Evolutionary conservation across 2,797 vertebrate species (phyloP).

Genomic region (Ptychadena robeensis): DNA sequence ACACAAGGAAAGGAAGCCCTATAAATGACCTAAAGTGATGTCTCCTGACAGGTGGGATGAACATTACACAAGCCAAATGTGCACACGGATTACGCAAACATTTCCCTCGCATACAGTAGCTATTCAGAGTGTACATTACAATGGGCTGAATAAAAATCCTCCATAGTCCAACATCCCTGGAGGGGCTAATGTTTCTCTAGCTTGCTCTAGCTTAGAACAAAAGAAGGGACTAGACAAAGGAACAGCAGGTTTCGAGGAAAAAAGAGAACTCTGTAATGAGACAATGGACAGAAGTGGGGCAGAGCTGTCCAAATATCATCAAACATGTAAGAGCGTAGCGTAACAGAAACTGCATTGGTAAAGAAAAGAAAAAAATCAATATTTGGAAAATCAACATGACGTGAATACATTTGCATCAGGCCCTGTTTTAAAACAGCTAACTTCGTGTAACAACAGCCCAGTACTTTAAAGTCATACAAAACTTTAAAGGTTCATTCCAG

Average conservation of each 20-base stretch:
- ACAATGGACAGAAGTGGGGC: slow-evolving; percentile 39
- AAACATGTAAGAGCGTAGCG: not conserved
- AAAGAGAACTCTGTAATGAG: slow-evolving; percentile 19
- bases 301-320: not conserved
- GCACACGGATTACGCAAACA: not conserved
- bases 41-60: slow-evolving; percentile 7
- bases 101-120: slow-evolving; percentile 1
- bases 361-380: not conserved
- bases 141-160: slow-evolving; percentile 3
- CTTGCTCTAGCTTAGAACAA: slow-evolving; percentile 35
- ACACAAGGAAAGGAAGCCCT: not conserved
- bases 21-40: not conserved
- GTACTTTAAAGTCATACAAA: too few species aligned
- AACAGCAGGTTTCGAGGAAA: slow-evolving; percentile 8
- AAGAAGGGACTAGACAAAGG: slow-evolving; percentile 35
- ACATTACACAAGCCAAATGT: not conserved
- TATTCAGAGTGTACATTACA: slow-evolving; percentile 1
- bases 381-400: too few species aligned
- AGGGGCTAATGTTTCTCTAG: slow-evolving; percentile 39
- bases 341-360: too few species aligned
- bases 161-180: slow-evolving; percentile 6
- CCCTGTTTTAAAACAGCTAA: too few species aligned
- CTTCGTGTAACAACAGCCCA: too few species aligned
- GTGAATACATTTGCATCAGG: too few species aligned
- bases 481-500: too few species aligned